Evolutionary conservation across 1,140 invertebrate genomes (phyloP), one percentile per base, ranked within the genome.

Genomic region (Dreissena rostriformis): DNA sequence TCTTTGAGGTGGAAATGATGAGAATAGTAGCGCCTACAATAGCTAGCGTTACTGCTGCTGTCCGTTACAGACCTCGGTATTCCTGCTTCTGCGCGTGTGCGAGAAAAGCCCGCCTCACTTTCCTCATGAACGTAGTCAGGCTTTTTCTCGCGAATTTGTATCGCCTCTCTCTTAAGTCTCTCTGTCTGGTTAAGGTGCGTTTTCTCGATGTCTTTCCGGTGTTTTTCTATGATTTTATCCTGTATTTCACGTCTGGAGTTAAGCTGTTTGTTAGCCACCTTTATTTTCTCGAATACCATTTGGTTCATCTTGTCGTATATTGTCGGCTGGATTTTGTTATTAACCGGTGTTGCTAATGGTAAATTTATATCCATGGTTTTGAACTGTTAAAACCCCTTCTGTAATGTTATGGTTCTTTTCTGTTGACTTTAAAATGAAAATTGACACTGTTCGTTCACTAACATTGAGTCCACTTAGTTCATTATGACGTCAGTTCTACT

Each of bases 1-100:
- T 77, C 74, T 19, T 71, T 76, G 11, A 77, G 49, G 53, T 84
- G 71, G 28, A 63, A 84, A 53, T 84, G 82, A 65, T 84, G 82
- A 49, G 82, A 22, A 24, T 84, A 84, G 51, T 71, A 84, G n/a
- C 82, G 65, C 24, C 68, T 57, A 22, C 82, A 84, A 49, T 84
- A 78, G 52, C 74, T 75, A 11, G 57, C 15, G 39, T 78, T 78
- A 65, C 63, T 84, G 22, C 12, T 61, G 17, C 29, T 53, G 29
- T 84, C 82, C 61, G 73, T 77, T 39, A 77, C 14, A 19, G 74
- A 84, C 63, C 82, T 65, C 24, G 26, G 66, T 65, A 67, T 22
- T 12, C 66, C 66, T n/a, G 53, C 29, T 51, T 70, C 81, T 11
- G 29, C 22, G 52, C 51, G 29, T 57, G 70, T 75, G 67, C 61